A percentile compares a stretch with the other conserved stretches of the same genome.
Conservation (phyloP, 1,140 invertebrate genomes). For the Lanistes nyassanus region DNA sequence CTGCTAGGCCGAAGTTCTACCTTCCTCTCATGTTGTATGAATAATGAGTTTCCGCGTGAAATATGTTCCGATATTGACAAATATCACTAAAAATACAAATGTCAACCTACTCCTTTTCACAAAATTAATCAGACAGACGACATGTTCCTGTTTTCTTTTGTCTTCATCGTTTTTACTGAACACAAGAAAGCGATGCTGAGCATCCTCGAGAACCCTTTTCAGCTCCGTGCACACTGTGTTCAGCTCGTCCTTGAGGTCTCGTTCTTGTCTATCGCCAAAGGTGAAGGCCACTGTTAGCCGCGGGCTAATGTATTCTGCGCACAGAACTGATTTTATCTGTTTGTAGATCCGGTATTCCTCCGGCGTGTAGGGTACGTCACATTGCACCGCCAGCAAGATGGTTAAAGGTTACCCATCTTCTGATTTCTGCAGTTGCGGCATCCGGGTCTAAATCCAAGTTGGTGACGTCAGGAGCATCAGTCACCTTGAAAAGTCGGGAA, state of each 20-base stretch:
- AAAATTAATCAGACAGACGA: neutral
- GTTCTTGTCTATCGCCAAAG: slow-evolving; percentile 7
- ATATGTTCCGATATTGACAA: too few species aligned
- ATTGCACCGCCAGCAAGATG: slow-evolving; percentile 17
- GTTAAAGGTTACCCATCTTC: neutral
- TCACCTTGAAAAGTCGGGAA: neutral
- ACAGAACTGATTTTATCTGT: neutral
- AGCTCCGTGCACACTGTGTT: neutral
- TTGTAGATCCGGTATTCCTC: slow-evolving; percentile 19
- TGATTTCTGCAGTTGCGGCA: slow-evolving; percentile 2
- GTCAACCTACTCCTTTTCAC: too few species aligned
- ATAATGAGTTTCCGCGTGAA: too few species aligned
- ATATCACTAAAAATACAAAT: too few species aligned
- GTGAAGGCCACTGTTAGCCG: slow-evolving; percentile 17
- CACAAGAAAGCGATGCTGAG: slow-evolving; percentile 2
- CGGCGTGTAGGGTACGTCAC: slow-evolving; percentile 22
- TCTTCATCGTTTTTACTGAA: neutral
- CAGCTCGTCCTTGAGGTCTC: neutral
- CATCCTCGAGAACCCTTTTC: slow-evolving; percentile 8
- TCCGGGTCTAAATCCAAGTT: neutral
- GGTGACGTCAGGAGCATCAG: neutral
- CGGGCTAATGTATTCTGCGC: neutral
- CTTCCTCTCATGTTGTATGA: too few species aligned
- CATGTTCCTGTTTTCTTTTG: neutral
- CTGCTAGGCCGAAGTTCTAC: too few species aligned